Base-by-base conservation (phyloP, 2,113 vertebrate genomes). In the Datnioides undecimradiatus region DNA sequence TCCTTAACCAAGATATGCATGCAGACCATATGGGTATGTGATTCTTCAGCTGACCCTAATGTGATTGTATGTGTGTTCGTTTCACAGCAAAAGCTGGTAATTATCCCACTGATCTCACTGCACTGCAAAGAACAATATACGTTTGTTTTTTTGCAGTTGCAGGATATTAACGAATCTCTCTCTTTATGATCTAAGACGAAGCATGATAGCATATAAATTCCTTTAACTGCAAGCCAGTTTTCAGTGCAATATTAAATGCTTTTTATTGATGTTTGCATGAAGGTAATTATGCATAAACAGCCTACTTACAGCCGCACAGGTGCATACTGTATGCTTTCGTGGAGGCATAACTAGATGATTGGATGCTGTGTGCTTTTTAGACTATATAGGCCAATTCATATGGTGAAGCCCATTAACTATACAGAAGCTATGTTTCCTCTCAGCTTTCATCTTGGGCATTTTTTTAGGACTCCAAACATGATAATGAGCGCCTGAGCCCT, bases 401-500 rank as follows among this genome's bases (percentile, higher is more conserved):
- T 51, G 41, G 41, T 64, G 51, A 81, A 83, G 73, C 34, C 29
- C 38, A 72, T 82, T 79, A 86, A 73, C 54, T 64, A 34, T 46
- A 67, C 45, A 77, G 12, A 58, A 54, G 33, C 49, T 31, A 11
- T 45, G 27, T 52, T 75, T 71, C 57, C 48, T 73, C 49, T 13
- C 45, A 77, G 79, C 75, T 87, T 89, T 80, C 23, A 87, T 72
- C 72, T 52, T 29, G 38, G 48, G 27, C 51, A 49, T 68, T 82
- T 81, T 67, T 67, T 13, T 38, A 46, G 29, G 45, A 67, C 69
- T 66, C 55, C 25, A 70, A 66, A 78, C 69, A 82, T 59, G 51
- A 68, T 78, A 72, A 74, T 45, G 54, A 72, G 38, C 21, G 45
- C 55, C 43, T 25, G 25, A 78, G 65, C 49, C 59, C 68, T 82